These are phyloP conservation scores for Dione juno DNA, from an alignment of 2,888 invertebrate genomes.

Conservation along the genomic window DNA sequence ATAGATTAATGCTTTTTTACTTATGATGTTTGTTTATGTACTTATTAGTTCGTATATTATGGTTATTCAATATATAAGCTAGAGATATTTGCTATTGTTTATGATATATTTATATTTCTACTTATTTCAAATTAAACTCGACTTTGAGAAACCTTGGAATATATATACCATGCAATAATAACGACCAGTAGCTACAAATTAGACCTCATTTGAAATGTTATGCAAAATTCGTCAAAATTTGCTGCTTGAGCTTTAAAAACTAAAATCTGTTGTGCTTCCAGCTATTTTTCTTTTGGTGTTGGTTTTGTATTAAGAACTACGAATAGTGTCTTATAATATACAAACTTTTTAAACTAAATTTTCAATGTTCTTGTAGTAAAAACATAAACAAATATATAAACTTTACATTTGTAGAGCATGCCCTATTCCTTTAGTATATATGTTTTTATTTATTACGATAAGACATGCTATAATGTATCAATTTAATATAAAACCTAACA, in stretches of 20 bases:
- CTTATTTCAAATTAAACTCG: background rate
- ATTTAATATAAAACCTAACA: background rate
- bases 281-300: conserved; percentile 65
- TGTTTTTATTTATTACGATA: background rate
- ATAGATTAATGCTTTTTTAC: background rate
- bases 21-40: background rate
- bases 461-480: background rate
- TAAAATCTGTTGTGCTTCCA: conserved; percentile 55
- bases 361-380: background rate
- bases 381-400: background rate
- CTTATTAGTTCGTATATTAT: background rate
- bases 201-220: conserved; percentile 34
- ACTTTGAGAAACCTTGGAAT: conserved; percentile 24
- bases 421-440: background rate
- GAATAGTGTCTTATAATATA: background rate
- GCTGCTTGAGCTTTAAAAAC: conserved; percentile 45
- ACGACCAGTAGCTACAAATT: conserved; percentile 30
- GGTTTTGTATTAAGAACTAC: conserved; percentile 52
- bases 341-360: background rate
- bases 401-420: background rate
- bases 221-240: conserved; percentile 37
- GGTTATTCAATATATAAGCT: background rate
- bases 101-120: background rate
- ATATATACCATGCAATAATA: conserved; percentile 50
- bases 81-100: background rate